phyloP scores from a whole-genome alignment of 2,113 vertebrate genomes.

The Peromyscus leucopus region DNA sequence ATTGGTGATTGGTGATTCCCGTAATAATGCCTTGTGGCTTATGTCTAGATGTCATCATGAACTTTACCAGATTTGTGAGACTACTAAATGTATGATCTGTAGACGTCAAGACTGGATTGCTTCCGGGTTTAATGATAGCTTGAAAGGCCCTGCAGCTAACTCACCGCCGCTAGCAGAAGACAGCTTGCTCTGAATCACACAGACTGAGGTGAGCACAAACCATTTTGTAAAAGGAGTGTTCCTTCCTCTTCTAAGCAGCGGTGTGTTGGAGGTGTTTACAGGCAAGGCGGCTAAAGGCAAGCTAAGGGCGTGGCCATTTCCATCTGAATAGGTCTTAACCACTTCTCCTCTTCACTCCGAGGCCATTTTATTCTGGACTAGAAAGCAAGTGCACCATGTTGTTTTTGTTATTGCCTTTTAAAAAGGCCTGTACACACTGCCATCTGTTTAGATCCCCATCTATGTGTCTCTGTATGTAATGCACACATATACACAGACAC shows the following conservation, averaged over 20 bases:
- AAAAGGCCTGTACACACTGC: slow-evolving; percentile 70
- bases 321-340: background rate
- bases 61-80: background rate
- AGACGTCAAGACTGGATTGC: background rate
- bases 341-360: background rate
- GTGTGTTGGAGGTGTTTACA: background rate
- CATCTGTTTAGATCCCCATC: slow-evolving; percentile 27
- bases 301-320: background rate
- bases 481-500: background rate
- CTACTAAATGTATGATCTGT: background rate
- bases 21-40: background rate
- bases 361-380: background rate
- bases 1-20: background rate
- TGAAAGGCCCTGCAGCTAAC: background rate
- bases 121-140: background rate
- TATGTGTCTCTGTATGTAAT: slow-evolving; percentile 53
- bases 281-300: background rate
- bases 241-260: background rate
- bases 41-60: background rate
- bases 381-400: background rate
- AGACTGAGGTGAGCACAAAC: background rate
- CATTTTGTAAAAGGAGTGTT: background rate
- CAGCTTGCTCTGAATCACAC: background rate
- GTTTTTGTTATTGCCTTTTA: background rate
- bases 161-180: background rate